Evolutionary conservation across 2,113 vertebrate genomes (phyloP).

Genomic region (Caretta caretta): DNA sequence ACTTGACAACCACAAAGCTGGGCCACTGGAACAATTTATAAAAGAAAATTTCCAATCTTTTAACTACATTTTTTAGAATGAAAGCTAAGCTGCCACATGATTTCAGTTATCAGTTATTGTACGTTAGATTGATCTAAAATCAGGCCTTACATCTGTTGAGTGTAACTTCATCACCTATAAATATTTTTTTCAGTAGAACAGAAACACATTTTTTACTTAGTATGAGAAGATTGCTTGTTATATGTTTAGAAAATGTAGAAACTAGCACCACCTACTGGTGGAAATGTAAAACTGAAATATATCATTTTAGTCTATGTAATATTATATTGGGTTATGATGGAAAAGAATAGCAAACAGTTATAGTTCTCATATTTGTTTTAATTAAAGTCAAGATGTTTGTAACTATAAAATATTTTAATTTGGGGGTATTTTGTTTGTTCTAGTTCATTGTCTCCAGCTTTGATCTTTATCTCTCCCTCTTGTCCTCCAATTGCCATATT

Average conservation of each 20-base stretch:
- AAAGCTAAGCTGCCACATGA: neutral
- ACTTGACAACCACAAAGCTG: neutral
- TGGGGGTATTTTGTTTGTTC: neutral
- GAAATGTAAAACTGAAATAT: conserved; percentile 10
- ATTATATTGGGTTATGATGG: neutral
- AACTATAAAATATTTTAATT: neutral
- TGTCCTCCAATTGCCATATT: too few relatives aligned
- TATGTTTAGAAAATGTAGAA: conserved; percentile 38
- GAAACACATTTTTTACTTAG: neutral
- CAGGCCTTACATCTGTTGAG: neutral
- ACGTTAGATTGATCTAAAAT: conserved; percentile 32
- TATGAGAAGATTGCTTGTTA: neutral
- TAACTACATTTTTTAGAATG: neutral
- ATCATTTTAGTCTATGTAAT: neutral
- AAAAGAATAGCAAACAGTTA: neutral
- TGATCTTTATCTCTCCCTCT: too few relatives aligned
- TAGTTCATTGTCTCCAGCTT: too few relatives aligned
- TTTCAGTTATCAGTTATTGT: neutral
- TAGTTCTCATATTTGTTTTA: neutral
- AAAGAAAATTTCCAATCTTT: neutral
- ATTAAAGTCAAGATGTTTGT: neutral
- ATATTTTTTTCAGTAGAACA: conserved; percentile 18
- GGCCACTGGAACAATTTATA: neutral
- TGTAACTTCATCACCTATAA: conserved; percentile 26
- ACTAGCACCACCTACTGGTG: conserved; percentile 69